A percentile compares a stretch with the other conserved stretches of the same genome.
Evolutionary conservation across 2,888 invertebrate genomes (phyloP).

Genomic region (Caenorhabditis becei): DNA sequence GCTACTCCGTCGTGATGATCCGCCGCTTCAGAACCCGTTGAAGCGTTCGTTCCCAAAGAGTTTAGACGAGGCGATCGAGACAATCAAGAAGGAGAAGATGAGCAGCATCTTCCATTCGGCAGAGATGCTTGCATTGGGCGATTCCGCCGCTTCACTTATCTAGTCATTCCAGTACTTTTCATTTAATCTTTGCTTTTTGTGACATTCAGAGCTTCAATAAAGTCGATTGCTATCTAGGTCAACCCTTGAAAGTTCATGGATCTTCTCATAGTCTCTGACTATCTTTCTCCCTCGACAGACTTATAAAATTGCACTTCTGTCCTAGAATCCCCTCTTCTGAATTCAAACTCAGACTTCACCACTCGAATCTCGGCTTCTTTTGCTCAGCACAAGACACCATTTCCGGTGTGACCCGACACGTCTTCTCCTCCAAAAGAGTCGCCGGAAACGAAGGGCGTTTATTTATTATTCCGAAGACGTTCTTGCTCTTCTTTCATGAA

Average conservation of each 20-base stretch:
- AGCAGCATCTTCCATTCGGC: constrained; percentile 69
- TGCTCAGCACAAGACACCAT: constrained; percentile 40
- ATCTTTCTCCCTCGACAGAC: no score
- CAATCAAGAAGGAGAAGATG: constrained; percentile 56
- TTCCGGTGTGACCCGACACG: constrained; percentile 28
- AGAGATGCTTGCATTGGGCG: constrained; percentile 62
- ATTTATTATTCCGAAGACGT: constrained; percentile 47
- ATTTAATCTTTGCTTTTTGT: not conserved
- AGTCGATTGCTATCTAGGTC: no score
- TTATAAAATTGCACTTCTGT: no score
- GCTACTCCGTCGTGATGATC: constrained; percentile 60
- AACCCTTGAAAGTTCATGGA: no score
- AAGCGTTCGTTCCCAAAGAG: constrained; percentile 44
- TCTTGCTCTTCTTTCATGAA: constrained; percentile 35
- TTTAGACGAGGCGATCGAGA: constrained; percentile 49
- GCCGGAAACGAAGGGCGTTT: constrained; percentile 16
- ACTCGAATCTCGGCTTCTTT: constrained; percentile 1
- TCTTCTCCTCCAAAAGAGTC: not conserved
- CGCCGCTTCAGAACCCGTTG: constrained; percentile 18
- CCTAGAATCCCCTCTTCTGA: no score
- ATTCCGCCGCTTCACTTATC: constrained; percentile 26
- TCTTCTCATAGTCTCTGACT: no score
- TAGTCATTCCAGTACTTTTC: constrained; percentile 8
- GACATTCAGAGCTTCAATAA: constrained; percentile 1
- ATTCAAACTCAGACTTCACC: no score